Evolutionary conservation across 2,888 invertebrate species (phyloP).

Genomic region (Drosophila parthenogenetica): DNA sequence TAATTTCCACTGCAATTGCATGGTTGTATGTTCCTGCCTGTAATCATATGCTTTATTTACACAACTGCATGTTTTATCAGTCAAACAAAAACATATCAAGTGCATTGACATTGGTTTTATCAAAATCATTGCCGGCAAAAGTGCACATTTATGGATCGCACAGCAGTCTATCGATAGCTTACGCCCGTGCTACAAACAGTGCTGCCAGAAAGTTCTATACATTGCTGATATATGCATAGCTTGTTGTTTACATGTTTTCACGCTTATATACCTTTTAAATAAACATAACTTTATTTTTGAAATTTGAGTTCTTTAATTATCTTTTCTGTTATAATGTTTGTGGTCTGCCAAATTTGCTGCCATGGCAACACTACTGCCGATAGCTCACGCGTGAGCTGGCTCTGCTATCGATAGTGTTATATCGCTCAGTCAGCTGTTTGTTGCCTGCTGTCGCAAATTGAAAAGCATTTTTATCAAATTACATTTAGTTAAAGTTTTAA

Average conservation of each 20-base stretch:
- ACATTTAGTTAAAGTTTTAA: conserved; percentile 16
- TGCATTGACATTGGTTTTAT: conserved; percentile 1
- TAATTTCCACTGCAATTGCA: not conserved
- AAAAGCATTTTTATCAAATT: conserved; percentile 41
- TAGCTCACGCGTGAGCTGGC: not conserved
- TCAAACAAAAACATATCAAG: not conserved
- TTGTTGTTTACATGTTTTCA: too few species aligned
- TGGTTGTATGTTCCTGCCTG: conserved; percentile 8
- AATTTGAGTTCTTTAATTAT: too few species aligned
- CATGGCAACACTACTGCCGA: not conserved
- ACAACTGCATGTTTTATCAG: not conserved
- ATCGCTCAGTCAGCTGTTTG: conserved; percentile 41
- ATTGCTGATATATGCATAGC: too few species aligned
- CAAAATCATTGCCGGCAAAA: not conserved
- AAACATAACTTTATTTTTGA: too few species aligned
- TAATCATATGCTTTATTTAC: conserved; percentile 3
- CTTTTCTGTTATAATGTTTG: too few species aligned
- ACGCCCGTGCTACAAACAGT: not conserved
- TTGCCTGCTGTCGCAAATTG: conserved; percentile 15
- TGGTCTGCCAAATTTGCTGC: not conserved
- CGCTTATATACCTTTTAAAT: too few species aligned
- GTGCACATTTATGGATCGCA: conserved; percentile 2
- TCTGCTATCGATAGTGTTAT: conserved; percentile 26
- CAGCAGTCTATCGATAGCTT: not conserved
- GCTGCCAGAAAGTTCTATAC: too few species aligned